Percentiles rank a stretch among this genome's conserved stretches.
These are phyloP conservation scores for Caiman crocodilus DNA, from an alignment of 2,797 vertebrate species.

Conservation along the genomic window DNA sequence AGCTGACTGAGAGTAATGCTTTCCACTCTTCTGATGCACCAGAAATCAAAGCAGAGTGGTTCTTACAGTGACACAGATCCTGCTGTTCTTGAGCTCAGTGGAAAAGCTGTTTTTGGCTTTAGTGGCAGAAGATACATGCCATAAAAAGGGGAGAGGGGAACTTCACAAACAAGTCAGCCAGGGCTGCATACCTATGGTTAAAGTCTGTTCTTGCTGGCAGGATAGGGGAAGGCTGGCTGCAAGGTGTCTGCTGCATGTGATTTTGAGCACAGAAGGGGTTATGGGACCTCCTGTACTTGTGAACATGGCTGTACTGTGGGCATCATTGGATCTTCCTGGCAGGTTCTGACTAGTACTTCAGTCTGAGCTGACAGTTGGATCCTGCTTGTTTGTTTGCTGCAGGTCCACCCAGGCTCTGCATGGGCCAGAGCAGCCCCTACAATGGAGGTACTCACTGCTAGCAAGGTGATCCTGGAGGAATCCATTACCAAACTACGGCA, in stretches of 20 bases:
- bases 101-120: not conserved
- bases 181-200: not conserved
- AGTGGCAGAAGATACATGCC: not conserved
- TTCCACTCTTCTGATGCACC: not conserved
- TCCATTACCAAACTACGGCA: not conserved
- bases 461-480: conserved; percentile 6
- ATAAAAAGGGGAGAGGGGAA: not conserved
- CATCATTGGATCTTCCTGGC: no score
- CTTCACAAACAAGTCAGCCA: not conserved
- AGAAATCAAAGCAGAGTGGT: not conserved
- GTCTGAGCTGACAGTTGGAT: no score
- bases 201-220: not conserved
- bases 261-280: no score
- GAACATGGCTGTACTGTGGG: no score
- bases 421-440: not conserved
- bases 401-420: not conserved
- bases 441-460: not conserved
- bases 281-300: no score
- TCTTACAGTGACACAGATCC: not conserved
- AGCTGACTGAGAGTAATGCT: not conserved
- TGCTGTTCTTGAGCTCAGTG: not conserved
- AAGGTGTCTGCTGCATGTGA: no score
- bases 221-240: no score
- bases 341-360: no score
- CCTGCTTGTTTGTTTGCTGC: no score